A percentile compares a stretch with the other conserved stretches of the same genome.
Evolutionary conservation across 2,797 vertebrate species (phyloP).

Genomic region (Danio kyathit): DNA sequence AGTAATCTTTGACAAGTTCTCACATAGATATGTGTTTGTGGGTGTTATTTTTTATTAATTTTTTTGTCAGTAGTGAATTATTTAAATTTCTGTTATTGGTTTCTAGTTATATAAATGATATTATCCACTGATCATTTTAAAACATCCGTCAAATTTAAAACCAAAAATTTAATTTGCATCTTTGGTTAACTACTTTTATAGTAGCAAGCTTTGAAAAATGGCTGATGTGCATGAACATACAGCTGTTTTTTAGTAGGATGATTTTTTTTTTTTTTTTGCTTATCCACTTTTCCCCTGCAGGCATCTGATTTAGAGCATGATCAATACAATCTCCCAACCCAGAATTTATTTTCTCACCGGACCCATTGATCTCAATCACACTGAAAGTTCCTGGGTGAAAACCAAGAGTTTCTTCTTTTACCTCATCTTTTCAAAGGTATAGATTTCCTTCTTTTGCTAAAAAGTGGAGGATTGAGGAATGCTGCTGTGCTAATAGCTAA

Average conservation of each 20-base stretch:
- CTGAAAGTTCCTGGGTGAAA: constrained; percentile 75
- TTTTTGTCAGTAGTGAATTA: no score
- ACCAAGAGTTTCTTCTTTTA: constrained; percentile 62
- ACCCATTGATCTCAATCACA: constrained; percentile 79
- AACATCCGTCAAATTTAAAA: neutral
- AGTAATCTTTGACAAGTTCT: no score
- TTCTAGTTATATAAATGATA: neutral
- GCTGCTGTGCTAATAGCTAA: neutral
- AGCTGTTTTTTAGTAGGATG: constrained; percentile 58
- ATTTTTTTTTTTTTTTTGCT: constrained; percentile 54
- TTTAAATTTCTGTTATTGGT: no score
- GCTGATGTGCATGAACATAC: constrained; percentile 1
- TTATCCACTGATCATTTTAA: neutral
- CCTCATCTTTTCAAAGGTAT: constrained; percentile 31
- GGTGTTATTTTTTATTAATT: no score
- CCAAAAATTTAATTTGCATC: neutral
- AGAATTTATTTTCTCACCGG: constrained; percentile 79
- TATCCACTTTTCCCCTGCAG: constrained; percentile 69
- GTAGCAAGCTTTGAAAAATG: neutral
- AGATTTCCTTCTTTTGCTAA: constrained; percentile 36
- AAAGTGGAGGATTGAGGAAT: neutral
- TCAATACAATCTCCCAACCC: constrained; percentile 81
- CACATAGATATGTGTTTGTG: no score
- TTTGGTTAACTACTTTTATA: neutral
- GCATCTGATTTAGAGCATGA: constrained; percentile 73